These are phyloP conservation scores for Gari tellinella DNA, from an alignment of 2,888 invertebrate genomes.

Conservation along the genomic window DNA sequence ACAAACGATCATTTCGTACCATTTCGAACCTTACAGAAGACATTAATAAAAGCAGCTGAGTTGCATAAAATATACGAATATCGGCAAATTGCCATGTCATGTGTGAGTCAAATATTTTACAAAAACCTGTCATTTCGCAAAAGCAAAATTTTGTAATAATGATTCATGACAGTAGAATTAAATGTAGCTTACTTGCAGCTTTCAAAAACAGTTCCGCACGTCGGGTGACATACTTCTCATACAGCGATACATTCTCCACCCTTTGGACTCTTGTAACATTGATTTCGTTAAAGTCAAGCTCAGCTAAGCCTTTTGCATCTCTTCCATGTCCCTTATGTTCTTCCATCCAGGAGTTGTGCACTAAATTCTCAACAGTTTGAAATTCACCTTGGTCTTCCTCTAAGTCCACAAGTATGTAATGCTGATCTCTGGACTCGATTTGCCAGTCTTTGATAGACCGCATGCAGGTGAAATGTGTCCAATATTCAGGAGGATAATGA, in stretches of 20 bases:
- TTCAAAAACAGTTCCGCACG: slow-evolving; percentile 62
- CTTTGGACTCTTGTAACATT: slow-evolving; percentile 68
- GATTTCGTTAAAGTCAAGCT: slow-evolving; percentile 37
- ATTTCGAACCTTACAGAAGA: too few species aligned
- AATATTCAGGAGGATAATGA: slow-evolving; percentile 54
- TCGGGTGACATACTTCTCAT: slow-evolving; percentile 60
- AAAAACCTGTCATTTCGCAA: too few species aligned
- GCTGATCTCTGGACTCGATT: slow-evolving; percentile 23
- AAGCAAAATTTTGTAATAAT: too few species aligned
- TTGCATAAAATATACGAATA: too few species aligned
- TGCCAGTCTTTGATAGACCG: slow-evolving; percentile 57
- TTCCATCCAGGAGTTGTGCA: slow-evolving; percentile 62
- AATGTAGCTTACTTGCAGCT: too few species aligned
- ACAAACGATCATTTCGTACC: too few species aligned
- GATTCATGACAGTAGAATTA: too few species aligned
- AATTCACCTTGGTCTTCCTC: slow-evolving; percentile 47
- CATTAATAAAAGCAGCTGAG: too few species aligned
- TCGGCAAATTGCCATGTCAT: too few species aligned
- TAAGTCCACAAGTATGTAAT: slow-evolving; percentile 37
- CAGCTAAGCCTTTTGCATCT: slow-evolving; percentile 61
- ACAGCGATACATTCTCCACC: slow-evolving; percentile 69
- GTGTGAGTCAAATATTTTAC: too few species aligned
- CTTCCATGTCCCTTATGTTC: slow-evolving; percentile 63
- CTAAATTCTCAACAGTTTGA: slow-evolving; percentile 50
- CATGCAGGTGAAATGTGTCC: slow-evolving; percentile 53